phyloP scores from a whole-genome alignment of 2,888 invertebrate species.

The Cantharis lateralis region DNA sequence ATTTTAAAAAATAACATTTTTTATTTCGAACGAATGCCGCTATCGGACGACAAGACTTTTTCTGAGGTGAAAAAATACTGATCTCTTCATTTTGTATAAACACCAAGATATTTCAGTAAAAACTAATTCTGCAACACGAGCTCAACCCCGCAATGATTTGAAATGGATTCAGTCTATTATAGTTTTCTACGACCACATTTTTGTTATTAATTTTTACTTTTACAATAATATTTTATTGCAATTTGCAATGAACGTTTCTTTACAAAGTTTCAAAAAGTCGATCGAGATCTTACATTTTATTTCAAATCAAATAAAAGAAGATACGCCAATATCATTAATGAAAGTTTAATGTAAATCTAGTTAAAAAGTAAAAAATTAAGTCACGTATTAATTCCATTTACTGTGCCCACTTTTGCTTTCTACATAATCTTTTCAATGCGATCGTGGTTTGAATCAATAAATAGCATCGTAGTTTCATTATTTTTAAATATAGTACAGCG shows the following conservation, averaged over 20 bases:
- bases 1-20: too few relatives aligned
- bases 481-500: neutral
- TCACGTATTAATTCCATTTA: neutral
- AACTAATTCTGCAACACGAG: too few relatives aligned
- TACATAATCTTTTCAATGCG: neutral
- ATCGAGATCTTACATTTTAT: neutral
- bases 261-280: neutral
- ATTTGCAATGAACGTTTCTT: neutral
- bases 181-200: too few relatives aligned
- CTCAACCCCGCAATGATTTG: too few relatives aligned
- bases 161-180: too few relatives aligned
- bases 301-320: neutral
- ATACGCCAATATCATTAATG: slow-evolving; percentile 26
- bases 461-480: neutral
- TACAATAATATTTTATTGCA: too few relatives aligned
- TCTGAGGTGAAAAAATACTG: too few relatives aligned
- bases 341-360: neutral
- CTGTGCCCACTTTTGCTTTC: neutral
- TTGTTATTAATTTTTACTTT: too few relatives aligned
- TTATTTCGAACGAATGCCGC: too few relatives aligned
- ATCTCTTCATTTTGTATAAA: too few relatives aligned
- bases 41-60: too few relatives aligned
- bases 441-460: neutral
- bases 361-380: neutral
- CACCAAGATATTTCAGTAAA: too few relatives aligned